Base-by-base conservation (phyloP, 2,888 invertebrate species). In the Mesorhabditis belari region DNA sequence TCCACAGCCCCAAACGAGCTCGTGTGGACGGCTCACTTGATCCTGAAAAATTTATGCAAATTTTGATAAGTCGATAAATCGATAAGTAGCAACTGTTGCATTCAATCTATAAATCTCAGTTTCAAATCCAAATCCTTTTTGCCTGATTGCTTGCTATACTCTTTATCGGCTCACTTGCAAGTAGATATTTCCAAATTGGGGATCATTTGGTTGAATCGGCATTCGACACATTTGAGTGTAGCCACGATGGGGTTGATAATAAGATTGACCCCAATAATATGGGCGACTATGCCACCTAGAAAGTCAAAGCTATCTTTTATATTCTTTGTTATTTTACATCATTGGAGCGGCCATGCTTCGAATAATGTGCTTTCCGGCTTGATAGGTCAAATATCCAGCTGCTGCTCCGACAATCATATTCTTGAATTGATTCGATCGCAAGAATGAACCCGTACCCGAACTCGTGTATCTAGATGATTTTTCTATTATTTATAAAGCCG, bases 401-500 rank as follows among this genome's bases (percentile, higher is more conserved):
- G 79, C 79, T 2, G 79, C 79, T 25, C 79, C 79, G n/a, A 80
- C 77, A 19, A 79, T 70, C 60, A 72, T 73, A 55, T 79, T 80
- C 63, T 80, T 79, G 71, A 79, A 78, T 21, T 66, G 67, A 58
- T 69, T 75, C 4, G 76, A 76, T 4, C 79, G 71, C 19, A 70
- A 60, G 25, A 67, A 62, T 0, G 77, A 77, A 12, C 79, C 79
- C 19, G 76, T 51, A 24, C 79, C 79, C 55, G 66, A 66, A 24
- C 61, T 65, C 35, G 67, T 29, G 58, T 65, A n/a, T n/a, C n/a
- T n/a, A n/a, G n/a, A n/a, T n/a, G n/a, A n/a, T n/a, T n/a, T n/a
- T n/a, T n/a, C n/a, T n/a, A n/a, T n/a, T n/a, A n/a, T n/a, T n/a
- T n/a, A n/a, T n/a, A n/a, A n/a, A n/a, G n/a, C n/a, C n/a, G n/a